These are phyloP conservation scores for Sarcophaga variegata DNA, from an alignment of 2,888 invertebrate genomes.

Conservation along the genomic window DNA sequence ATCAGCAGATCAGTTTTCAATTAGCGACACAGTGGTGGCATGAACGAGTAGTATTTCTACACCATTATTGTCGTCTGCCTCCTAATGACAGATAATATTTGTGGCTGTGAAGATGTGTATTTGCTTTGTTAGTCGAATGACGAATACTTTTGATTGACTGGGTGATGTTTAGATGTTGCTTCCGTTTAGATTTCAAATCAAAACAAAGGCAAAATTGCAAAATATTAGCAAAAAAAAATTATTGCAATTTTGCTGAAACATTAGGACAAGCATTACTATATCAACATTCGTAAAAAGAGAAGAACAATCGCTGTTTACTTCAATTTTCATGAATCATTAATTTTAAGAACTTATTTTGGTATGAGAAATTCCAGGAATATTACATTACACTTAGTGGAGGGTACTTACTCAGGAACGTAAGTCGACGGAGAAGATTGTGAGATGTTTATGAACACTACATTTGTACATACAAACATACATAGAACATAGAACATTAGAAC, in stretches of 20 bases:
- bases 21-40: neutral
- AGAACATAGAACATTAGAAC: too few species aligned
- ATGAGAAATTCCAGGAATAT: too few species aligned
- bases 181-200: constrained; percentile 31
- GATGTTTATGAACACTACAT: too few species aligned
- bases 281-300: neutral
- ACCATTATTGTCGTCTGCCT: constrained; percentile 25
- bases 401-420: too few species aligned
- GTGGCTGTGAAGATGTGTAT: neutral
- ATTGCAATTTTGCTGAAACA: constrained; percentile 29
- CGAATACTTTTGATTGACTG: constrained; percentile 40
- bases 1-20: constrained; percentile 46
- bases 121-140: neutral
- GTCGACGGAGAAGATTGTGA: too few species aligned
- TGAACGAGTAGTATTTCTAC: neutral
- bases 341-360: too few species aligned
- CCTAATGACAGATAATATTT: constrained; percentile 14
- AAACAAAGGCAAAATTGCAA: too few species aligned
- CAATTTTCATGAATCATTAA: too few species aligned
- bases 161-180: constrained; percentile 24
- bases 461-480: too few species aligned
- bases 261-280: neutral
- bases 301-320: too few species aligned
- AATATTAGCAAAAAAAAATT: neutral
- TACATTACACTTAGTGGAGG: too few species aligned